A percentile compares a stretch with the other conserved stretches of the same genome.
Conservation (phyloP, 2,113 vertebrate species). For the Ia io region DNA sequence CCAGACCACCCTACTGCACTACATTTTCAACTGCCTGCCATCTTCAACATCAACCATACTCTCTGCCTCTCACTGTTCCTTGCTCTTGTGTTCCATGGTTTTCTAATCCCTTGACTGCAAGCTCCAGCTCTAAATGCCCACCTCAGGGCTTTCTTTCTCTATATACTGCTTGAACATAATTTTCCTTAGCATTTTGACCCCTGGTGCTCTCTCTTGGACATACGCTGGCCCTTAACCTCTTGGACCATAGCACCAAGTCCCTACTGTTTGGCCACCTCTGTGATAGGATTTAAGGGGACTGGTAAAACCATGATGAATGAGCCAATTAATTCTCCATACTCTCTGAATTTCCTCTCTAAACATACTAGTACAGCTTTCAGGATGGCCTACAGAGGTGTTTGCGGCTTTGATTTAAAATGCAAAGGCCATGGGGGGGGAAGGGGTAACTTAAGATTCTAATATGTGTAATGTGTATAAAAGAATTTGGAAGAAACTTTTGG, state of each 20-base stretch:
- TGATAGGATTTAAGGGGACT: not conserved
- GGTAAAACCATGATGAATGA: not conserved
- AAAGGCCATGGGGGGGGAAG: not conserved
- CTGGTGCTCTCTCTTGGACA: not conserved
- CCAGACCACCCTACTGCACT: accelerated
- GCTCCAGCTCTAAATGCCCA: not conserved
- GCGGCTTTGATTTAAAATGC: not conserved
- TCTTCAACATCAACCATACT: not conserved
- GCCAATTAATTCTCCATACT: not conserved
- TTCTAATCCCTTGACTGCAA: not conserved
- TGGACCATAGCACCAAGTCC: not conserved
- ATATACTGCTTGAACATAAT: not conserved
- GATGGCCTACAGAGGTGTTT: not conserved
- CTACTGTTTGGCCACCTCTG: not conserved
- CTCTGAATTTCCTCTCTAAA: not conserved
- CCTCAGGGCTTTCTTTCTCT: not conserved
- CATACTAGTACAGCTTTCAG: not conserved
- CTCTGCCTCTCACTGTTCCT: not conserved
- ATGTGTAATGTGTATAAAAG: not conserved
- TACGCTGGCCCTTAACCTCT: not conserved
- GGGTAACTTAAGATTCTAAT: not conserved
- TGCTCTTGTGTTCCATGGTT: not conserved
- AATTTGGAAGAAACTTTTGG: not conserved
- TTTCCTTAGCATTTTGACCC: not conserved
- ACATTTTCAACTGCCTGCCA: not conserved